Evolutionary conservation across 2,797 vertebrate species (phyloP), one percentile per base, ranked within the genome.

Genomic region (Sebastes dallii): DNA sequence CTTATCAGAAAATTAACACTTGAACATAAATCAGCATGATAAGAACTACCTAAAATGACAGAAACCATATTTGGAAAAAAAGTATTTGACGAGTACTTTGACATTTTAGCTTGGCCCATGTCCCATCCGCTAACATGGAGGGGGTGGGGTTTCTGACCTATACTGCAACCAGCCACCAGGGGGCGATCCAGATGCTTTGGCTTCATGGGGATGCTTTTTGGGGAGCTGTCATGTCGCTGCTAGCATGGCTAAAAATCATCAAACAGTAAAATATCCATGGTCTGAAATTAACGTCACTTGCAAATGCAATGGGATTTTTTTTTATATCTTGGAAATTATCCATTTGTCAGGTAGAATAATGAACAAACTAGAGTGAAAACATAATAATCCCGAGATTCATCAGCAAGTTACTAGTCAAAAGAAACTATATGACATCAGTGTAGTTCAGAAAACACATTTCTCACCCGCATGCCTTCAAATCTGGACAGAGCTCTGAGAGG

Each of bases 391-490:
- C 5, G 34, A 52, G 7, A 54, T 36, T 6, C 18, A 70, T 56
- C 18, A 61, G 18, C 18, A 25, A n/a, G 1, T 3, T 39, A 34
- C 12, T 11, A 66, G 11, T 66, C 25, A 61, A 42, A 12, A 65
- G 13, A 52, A 67, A 54, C 3, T n/a, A 12, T 55, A 22, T 59
- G 22, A 29, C 22, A 2, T 68, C 11, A 69, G 39, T 30, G 18
- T n/a, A 56, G 12, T 30, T 50, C 1, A 78, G 30, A 64, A 62
- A 71, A 72, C 3, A 1, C 20, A 14, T 54, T 65, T 82, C 95
- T 96, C 88, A 97, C 97, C 95, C 97, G 90, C 96, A 97, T 96
- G 64, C 96, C 97, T 92, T 96, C 95, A 78, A 97, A 96, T 93
- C 95, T 95, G 92, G 95, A 96, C 64, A 95, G 87, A 81, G 95